Evolutionary conservation across 1,140 invertebrate genomes (phyloP).

Genomic region (Tetramorium alpestre): DNA sequence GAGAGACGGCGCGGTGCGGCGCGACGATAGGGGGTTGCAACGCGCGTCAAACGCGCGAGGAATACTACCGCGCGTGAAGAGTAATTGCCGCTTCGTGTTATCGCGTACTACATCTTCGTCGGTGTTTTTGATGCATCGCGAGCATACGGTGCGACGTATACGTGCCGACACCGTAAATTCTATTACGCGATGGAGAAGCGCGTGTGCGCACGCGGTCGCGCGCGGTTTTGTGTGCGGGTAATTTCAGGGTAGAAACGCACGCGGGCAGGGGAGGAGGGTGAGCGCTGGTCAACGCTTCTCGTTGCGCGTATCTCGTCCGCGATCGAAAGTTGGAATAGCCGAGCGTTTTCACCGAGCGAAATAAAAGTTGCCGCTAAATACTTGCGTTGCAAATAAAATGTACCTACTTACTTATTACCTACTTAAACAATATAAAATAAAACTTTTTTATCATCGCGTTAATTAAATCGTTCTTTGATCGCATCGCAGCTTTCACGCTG

Average conservation of each 20-base stretch:
- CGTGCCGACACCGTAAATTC: slow-evolving; percentile 52
- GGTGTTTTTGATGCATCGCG: slow-evolving; percentile 59
- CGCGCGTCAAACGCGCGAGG: slow-evolving; percentile 8
- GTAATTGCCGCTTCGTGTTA: slow-evolving; percentile 70
- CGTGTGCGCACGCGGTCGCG: neutral
- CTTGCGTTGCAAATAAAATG: neutral
- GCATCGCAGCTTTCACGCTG: neutral
- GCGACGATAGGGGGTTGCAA: neutral
- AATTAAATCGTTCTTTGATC: neutral
- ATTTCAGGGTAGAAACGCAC: slow-evolving; percentile 24
- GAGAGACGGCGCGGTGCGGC: neutral
- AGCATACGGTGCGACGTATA: slow-evolving; percentile 25
- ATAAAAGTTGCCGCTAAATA: neutral
- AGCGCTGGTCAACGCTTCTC: neutral
- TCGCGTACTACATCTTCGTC: slow-evolving; percentile 58
- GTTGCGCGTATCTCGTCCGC: slow-evolving; percentile 11
- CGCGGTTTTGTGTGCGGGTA: slow-evolving; percentile 46
- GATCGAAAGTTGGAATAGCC: slow-evolving; percentile 22
- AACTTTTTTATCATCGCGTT: neutral
- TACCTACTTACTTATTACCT: too few species aligned
- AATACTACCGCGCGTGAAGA: slow-evolving; percentile 39
- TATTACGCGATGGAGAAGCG: slow-evolving; percentile 42
- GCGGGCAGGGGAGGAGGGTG: neutral
- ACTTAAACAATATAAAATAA: neutral
- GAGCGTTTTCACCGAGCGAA: neutral